Evolutionary conservation across 2,797 vertebrate species (phyloP).

Genomic region (Enteromius radiatus): DNA sequence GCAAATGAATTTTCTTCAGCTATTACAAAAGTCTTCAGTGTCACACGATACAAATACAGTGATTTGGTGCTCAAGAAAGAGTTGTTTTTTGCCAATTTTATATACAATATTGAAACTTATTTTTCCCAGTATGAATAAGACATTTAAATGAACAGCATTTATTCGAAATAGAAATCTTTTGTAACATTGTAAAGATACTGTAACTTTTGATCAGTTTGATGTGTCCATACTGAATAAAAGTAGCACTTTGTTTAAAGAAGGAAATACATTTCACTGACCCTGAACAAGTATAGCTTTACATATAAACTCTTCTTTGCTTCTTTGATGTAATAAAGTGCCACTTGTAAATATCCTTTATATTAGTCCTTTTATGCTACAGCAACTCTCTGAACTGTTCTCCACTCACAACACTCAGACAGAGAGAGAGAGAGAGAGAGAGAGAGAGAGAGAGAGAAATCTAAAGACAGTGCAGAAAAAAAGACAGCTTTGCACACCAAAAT

Average conservation of each 20-base stretch:
- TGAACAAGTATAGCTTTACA: not conserved
- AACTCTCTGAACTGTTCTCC: not conserved
- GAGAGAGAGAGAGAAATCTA: constrained; percentile 25
- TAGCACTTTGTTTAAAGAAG: not conserved
- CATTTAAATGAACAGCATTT: not conserved
- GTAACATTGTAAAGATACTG: not conserved
- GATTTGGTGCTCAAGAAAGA: not conserved
- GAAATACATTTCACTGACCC: not conserved
- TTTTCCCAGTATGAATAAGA: not conserved
- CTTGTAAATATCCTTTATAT: not conserved
- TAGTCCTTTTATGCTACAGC: not conserved
- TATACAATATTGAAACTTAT: too few relatives aligned
- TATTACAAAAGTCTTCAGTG: not conserved
- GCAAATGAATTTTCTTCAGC: not conserved
- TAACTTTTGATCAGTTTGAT: not conserved
- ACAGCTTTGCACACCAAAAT: not conserved
- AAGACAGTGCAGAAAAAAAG: constrained; percentile 9
- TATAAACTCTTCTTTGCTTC: not conserved
- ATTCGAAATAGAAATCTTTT: not conserved
- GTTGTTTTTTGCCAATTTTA: too few relatives aligned
- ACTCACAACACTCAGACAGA: not conserved
- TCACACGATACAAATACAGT: not conserved
- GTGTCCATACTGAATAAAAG: not conserved
- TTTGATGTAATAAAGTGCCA: not conserved
- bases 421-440: not conserved